Base-by-base conservation (phyloP, 1,140 invertebrate genomes). In the Drosophila arawakana region DNA sequence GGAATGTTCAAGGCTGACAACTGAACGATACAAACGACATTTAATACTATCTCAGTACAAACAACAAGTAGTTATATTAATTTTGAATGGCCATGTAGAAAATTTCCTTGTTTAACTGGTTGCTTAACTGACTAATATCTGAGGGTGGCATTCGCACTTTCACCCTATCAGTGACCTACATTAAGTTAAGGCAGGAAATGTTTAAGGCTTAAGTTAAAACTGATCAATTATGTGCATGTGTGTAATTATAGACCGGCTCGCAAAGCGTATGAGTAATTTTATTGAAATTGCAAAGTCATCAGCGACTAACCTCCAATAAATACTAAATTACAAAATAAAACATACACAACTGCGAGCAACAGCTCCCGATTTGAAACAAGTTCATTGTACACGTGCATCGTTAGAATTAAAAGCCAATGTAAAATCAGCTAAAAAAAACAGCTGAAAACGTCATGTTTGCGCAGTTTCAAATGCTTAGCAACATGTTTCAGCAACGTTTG, bases 371-470 rank as follows among this genome's bases (percentile, higher is more conserved):
- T 83, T 35, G 66, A 88, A 88, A 89, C 83, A 83, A 89, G 83
- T 88, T 88, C 73, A 88, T 74, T 89, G 84, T 77, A 89, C 84
- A 88, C 89, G 84, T 78, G 84, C 83, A 72, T 72, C 83, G 69
- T 72, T 84, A 76, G 81, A 76, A 80, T 63, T 73, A 37, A 60
- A 41, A 63, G 34, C 39, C 50, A 70, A 30, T 15, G 34, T 39
- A 75, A 58, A 41, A 35, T 49, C 25, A 54, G 37, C 49, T 25
- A 30, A 25, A 25, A 74, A 43, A 68, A 61, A 41, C 47, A 13
- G 55, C 41, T 60, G 54, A 58, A 49, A 70, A 57, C 30, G 49
- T 44, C 55, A 67, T 4, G 25, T 30, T 30, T 30, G 55, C 47
- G 52, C 39, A 11, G 34, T 30, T 15, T 43, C 55, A 44, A 46